Percentiles rank a stretch among this genome's conserved stretches.
Conservation (phyloP, 2,888 invertebrate genomes). For the Sarcophaga caerulescens region DNA sequence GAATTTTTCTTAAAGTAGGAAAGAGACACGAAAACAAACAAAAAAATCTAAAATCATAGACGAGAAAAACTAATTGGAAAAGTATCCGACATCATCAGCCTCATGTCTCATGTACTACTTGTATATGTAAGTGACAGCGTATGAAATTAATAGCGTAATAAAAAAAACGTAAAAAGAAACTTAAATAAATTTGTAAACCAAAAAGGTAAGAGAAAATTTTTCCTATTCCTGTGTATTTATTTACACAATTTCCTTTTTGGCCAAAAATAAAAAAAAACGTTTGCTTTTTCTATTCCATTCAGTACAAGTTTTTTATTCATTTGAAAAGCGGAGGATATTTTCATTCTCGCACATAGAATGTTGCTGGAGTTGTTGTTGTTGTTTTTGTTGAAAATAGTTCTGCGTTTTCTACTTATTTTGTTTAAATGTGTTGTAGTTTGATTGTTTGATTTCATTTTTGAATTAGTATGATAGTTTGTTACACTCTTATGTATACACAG, state of each 20-base stretch:
- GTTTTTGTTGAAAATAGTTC: too few species aligned
- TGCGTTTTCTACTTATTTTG: too few species aligned
- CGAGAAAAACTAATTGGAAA: slow-evolving; percentile 40
- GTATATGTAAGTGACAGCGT: background rate
- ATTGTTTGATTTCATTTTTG: background rate
- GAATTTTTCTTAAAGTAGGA: slow-evolving; percentile 10
- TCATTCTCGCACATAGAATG: slow-evolving; percentile 29
- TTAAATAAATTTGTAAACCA: background rate
- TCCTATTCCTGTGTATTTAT: slow-evolving; percentile 42
- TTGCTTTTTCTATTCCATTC: slow-evolving; percentile 19
- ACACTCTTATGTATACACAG: too few species aligned
- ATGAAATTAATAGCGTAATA: background rate
- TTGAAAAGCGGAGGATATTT: slow-evolving; percentile 43
- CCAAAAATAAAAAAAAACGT: background rate
- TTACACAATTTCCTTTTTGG: slow-evolving; percentile 59
- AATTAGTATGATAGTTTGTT: too few species aligned
- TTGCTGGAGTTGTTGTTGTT: background rate
- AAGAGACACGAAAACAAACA: background rate
- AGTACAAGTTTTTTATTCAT: slow-evolving; percentile 32
- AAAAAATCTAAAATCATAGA: slow-evolving; percentile 4
- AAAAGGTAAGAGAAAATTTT: slow-evolving; percentile 11
- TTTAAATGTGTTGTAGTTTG: background rate
- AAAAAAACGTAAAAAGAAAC: background rate
- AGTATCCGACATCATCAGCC: slow-evolving; percentile 14
- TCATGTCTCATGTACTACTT: background rate